These are phyloP conservation scores for Nannobrachium achirus DNA, from an alignment of 2,113 vertebrate species.

Conservation along the genomic window DNA sequence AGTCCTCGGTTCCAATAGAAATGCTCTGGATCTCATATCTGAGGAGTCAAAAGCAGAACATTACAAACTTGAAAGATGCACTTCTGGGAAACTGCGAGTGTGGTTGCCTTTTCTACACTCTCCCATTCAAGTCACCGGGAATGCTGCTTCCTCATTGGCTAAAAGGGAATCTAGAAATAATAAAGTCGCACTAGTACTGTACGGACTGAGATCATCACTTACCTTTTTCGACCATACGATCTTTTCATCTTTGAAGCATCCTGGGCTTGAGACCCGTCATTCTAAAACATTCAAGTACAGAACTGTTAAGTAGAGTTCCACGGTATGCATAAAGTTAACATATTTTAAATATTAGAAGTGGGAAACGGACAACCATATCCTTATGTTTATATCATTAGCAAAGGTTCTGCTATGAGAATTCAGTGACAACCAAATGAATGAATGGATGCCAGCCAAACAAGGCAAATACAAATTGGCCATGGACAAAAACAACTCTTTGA, in stretches of 20 bases:
- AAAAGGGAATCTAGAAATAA: background rate
- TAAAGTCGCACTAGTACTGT: background rate
- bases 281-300: slow-evolving; percentile 59
- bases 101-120: background rate
- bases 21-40: slow-evolving; percentile 77
- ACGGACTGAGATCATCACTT: slow-evolving; percentile 13
- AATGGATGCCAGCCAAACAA: background rate
- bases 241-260: slow-evolving; percentile 69
- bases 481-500: background rate
- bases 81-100: no score
- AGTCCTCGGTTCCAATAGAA: slow-evolving; percentile 62
- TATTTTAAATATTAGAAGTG: slow-evolving; percentile 6
- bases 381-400: no score
- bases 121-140: background rate
- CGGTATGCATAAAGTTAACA: background rate
- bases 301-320: slow-evolving; percentile 14
- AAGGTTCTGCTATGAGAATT: background rate
- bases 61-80: background rate
- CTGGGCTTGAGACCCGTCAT: slow-evolving; percentile 45
- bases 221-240: slow-evolving; percentile 72
- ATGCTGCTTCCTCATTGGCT: no score
- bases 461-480: background rate
- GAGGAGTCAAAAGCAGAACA: background rate
- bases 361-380: background rate
- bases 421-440: background rate